A percentile compares a stretch with the other conserved stretches of the same genome.
Evolutionary conservation across 2,797 vertebrate species (phyloP).

Genomic region (Petrocephalus schoutedeni): DNA sequence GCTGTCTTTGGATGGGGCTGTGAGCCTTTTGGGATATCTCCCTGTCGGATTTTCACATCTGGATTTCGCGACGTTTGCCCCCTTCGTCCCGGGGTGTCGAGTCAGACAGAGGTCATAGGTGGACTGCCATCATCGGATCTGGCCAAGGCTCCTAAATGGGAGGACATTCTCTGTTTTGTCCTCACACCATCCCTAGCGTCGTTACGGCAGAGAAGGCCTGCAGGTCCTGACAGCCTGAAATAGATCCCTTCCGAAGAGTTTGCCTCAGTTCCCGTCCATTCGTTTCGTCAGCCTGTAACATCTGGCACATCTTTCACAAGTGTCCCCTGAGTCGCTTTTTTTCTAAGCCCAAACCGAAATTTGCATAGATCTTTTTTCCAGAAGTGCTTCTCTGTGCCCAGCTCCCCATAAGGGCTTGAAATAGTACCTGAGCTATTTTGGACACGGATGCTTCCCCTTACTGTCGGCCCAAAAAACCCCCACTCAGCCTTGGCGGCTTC

Average conservation of each 20-base stretch:
- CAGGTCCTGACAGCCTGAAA: neutral
- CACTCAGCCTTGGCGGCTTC: neutral
- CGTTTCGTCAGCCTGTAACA: neutral
- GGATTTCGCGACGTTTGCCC: neutral
- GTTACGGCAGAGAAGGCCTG: neutral
- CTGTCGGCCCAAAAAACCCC: neutral
- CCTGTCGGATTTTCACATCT: neutral
- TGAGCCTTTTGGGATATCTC: neutral
- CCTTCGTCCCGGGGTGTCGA: neutral
- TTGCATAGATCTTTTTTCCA: neutral
- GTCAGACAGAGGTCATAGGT: neutral
- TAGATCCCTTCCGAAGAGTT: neutral
- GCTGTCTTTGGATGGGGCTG: neutral
- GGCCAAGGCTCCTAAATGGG: neutral
- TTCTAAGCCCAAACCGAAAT: neutral
- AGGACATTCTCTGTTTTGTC: neutral
- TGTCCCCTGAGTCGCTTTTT: neutral
- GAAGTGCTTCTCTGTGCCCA: neutral
- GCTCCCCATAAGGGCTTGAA: neutral
- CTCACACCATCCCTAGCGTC: neutral
- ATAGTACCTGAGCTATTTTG: neutral
- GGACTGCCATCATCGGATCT: neutral
- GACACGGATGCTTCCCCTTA: neutral
- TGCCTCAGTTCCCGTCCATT: neutral
- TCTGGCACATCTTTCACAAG: neutral